These are phyloP conservation scores for Coptotermes formosanus DNA, from an alignment of 1,140 invertebrate species.

Conservation along the genomic window DNA sequence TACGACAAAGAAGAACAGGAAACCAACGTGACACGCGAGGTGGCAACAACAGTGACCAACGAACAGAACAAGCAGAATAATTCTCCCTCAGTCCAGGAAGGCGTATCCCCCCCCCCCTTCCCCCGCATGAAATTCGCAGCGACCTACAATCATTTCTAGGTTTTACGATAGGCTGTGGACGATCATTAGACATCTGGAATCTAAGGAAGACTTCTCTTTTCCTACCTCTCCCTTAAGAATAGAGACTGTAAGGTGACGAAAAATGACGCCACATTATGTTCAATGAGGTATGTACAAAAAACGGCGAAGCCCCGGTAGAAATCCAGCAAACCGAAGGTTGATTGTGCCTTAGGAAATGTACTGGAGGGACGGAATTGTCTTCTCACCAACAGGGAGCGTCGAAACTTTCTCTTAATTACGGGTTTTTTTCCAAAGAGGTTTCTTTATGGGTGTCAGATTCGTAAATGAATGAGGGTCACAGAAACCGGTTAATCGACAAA, in stretches of 20 bases:
- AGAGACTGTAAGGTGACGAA: not conserved
- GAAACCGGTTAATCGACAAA: too few relatives aligned
- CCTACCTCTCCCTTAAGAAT: not conserved
- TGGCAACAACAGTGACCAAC: too few relatives aligned
- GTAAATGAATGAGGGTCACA: too few relatives aligned
- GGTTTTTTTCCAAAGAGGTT: too few relatives aligned
- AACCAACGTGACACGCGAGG: too few relatives aligned
- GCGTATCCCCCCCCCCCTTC: not conserved
- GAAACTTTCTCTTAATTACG: too few relatives aligned
- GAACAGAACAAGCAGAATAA: too few relatives aligned
- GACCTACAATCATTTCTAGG: not conserved
- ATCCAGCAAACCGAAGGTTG: not conserved
- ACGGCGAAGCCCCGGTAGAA: not conserved
- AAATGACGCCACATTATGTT: not conserved
- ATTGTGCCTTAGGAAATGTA: not conserved
- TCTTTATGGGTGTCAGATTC: too few relatives aligned
- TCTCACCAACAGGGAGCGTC: too few relatives aligned
- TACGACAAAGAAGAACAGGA: too few relatives aligned
- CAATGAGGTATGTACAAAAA: conserved; percentile 8
- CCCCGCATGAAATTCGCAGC: not conserved
- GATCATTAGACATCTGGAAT: not conserved
- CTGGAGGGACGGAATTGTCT: too few relatives aligned
- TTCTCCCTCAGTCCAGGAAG: too few relatives aligned
- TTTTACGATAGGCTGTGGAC: not conserved
- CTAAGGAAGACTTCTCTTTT: not conserved